Percentiles rank a stretch among this genome's conserved stretches.
phyloP scores from a whole-genome alignment of 2,888 invertebrate species.

The Aromia moschata region DNA sequence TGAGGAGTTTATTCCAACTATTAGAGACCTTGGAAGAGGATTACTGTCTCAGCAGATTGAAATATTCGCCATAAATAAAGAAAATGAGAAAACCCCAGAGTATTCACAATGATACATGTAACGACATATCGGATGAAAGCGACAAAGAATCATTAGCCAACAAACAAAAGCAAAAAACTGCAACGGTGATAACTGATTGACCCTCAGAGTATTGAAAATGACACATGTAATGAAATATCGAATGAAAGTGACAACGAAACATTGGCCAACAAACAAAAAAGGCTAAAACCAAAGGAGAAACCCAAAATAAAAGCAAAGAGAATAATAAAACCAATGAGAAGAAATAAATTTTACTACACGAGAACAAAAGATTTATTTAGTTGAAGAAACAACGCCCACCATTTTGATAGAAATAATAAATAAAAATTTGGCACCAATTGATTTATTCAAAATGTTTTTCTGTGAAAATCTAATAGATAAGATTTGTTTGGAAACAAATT shows the following conservation, averaged over 20 bases:
- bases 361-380: slow-evolving; percentile 19
- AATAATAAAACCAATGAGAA: background rate
- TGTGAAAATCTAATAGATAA: no score
- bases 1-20: slow-evolving; percentile 1
- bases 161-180: slow-evolving; percentile 5
- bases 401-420: slow-evolving; percentile 17
- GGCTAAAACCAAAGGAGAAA: slow-evolving; percentile 6
- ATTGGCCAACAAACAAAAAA: slow-evolving; percentile 21
- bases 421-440: slow-evolving; percentile 22
- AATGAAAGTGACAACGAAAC: slow-evolving; percentile 19
- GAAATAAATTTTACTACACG: slow-evolving; percentile 4
- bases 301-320: slow-evolving; percentile 15
- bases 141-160: slow-evolving; percentile 20
- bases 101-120: background rate
- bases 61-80: slow-evolving; percentile 4
- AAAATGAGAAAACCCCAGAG: background rate
- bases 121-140: slow-evolving; percentile 7
- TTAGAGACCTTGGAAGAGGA: slow-evolving; percentile 22
- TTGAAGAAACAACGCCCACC: slow-evolving; percentile 3
- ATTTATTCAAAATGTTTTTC: no score
- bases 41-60: slow-evolving; percentile 10
- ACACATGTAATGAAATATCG: slow-evolving; percentile 5
- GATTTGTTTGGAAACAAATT: no score
- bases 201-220: background rate
- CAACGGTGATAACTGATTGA: background rate